A percentile compares a stretch with the other conserved stretches of the same genome.
These are phyloP conservation scores for Mimumesa dahlbomi DNA, from an alignment of 2,888 invertebrate species.

Conservation along the genomic window DNA sequence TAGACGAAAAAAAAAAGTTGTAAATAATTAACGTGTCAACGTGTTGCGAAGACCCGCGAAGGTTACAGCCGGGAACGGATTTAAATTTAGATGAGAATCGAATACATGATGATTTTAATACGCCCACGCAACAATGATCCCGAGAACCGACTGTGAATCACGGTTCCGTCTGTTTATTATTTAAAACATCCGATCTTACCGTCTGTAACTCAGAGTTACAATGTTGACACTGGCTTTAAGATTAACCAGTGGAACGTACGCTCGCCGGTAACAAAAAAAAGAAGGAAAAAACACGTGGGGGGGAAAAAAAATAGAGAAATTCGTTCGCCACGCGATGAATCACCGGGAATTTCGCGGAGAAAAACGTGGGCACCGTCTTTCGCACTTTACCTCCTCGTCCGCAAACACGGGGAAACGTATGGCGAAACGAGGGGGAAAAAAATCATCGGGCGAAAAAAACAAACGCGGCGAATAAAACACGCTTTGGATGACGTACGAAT, in stretches of 20 bases:
- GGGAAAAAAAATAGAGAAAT: background rate
- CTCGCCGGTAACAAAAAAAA: too few relatives aligned
- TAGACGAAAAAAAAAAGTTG: too few relatives aligned
- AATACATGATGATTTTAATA: slow-evolving; percentile 6
- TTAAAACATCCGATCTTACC: background rate
- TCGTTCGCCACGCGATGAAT: slow-evolving; percentile 2
- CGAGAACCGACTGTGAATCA: background rate
- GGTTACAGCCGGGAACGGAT: background rate
- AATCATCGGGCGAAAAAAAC: too few relatives aligned
- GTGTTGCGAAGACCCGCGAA: background rate
- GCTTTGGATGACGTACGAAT: too few relatives aligned
- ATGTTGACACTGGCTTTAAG: too few relatives aligned
- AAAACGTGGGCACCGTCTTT: slow-evolving; percentile 1
- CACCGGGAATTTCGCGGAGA: slow-evolving; percentile 3
- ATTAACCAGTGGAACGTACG: too few relatives aligned
- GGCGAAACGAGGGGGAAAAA: background rate
- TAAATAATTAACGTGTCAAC: background rate
- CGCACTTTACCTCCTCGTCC: background rate
- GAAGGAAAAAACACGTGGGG: too few relatives aligned
- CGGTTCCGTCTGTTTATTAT: slow-evolving; percentile 5
- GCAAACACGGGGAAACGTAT: background rate
- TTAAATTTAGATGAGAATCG: slow-evolving; percentile 25
- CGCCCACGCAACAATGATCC: background rate
- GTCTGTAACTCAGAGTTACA: background rate
- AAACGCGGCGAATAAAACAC: too few relatives aligned